Evolutionary conservation across 2,113 vertebrate species (phyloP).

Genomic region (Pterocles gutturalis): DNA sequence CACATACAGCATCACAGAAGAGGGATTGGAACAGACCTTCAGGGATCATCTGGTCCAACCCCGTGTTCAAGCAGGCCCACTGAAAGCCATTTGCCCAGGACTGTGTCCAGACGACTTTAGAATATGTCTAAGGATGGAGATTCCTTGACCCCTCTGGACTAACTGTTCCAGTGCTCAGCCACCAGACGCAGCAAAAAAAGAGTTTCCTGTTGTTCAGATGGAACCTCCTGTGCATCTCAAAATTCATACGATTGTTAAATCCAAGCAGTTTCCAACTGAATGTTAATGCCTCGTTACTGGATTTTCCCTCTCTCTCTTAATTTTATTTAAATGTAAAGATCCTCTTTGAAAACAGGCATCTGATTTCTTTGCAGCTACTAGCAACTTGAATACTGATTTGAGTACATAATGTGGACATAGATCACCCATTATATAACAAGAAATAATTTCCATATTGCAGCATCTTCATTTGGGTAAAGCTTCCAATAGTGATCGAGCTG

Average conservation of each 20-base stretch:
- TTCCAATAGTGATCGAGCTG: background rate
- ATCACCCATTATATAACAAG: background rate
- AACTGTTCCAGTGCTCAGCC: background rate
- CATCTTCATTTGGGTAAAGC: background rate
- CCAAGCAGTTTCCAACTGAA: background rate
- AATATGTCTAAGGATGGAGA: background rate
- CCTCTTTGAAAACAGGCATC: background rate
- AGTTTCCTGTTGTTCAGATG: background rate
- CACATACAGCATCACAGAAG: background rate
- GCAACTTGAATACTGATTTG: background rate
- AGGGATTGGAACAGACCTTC: background rate
- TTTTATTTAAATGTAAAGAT: background rate
- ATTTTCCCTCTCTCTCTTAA: background rate
- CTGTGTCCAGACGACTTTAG: fast-evolving
- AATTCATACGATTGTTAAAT: background rate
- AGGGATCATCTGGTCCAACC: background rate
- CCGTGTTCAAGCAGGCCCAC: background rate
- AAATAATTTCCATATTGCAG: background rate
- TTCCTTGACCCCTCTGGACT: background rate
- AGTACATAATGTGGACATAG: background rate
- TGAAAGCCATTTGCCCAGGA: background rate
- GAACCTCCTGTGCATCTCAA: background rate
- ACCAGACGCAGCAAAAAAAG: background rate
- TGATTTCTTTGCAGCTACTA: background rate
- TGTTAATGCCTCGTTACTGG: background rate